Conservation (phyloP, 1,140 invertebrate genomes). For the Tetramorium simillimum region DNA sequence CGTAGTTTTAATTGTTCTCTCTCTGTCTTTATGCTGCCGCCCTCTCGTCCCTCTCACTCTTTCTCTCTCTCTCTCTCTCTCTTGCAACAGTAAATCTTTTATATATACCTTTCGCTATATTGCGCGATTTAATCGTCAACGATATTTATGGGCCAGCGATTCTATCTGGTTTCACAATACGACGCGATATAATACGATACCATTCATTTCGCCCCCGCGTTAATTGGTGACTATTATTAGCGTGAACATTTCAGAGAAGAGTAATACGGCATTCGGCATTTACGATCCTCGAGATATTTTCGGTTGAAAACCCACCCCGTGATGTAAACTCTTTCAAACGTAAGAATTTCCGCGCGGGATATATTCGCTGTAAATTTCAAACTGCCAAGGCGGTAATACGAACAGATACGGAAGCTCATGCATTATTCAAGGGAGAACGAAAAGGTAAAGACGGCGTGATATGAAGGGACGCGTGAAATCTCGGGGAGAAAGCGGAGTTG, state of each 20-base stretch:
- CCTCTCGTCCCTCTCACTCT: not conserved
- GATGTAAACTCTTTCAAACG: not conserved
- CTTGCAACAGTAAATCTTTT: constrained; percentile 6
- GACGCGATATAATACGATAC: not conserved
- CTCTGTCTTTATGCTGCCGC: not conserved
- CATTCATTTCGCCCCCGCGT: not conserved
- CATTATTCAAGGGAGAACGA: constrained; percentile 53
- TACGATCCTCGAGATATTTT: not conserved
- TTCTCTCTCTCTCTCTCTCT: not conserved
- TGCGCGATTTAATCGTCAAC: constrained; percentile 10
- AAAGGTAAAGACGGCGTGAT: not conserved
- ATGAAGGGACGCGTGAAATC: not conserved
- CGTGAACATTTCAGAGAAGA: not conserved
- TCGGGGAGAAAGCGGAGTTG: not conserved
- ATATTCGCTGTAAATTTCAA: constrained; percentile 35
- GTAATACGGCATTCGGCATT: not conserved
- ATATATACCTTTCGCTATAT: not conserved
- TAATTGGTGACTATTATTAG: not conserved
- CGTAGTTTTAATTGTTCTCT: not conserved
- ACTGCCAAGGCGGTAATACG: constrained; percentile 26
- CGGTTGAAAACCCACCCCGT: not conserved
- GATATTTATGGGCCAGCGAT: not conserved
- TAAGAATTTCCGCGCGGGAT: not conserved
- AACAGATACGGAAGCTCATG: constrained; percentile 44
- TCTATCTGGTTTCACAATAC: not conserved